Evolutionary conservation across 2,888 invertebrate genomes (phyloP), one percentile per base, ranked within the genome.

Genomic region (Spodoptera picta): DNA sequence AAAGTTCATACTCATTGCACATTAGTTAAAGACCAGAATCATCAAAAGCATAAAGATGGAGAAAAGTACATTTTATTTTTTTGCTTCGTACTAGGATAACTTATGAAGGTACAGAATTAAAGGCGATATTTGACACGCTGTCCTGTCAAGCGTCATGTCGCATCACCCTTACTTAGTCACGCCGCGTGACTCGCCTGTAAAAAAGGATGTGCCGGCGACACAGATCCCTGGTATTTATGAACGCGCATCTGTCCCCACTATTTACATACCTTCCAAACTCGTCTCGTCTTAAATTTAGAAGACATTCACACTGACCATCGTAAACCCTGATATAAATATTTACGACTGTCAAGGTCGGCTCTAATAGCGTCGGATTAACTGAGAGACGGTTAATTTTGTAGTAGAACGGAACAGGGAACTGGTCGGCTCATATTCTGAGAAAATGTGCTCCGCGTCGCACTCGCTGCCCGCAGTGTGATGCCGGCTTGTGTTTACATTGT

Each of bases 301-400:
- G 89, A 87, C 89, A 90, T 91, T 91, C 89, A 91, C 90, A 89
- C 85, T 89, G 88, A 88, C 84, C 88, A 87, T 84, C 87, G 86
- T 87, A 83, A 84, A 83, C 81, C 67, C 79, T 77, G 87, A 84
- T 89, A 87, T 87, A 90, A 89, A 90, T 89, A 87, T 90, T 90
- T 89, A 88, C 83, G 81, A 86, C 80, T 86, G 85, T 85, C 91
- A 92, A 92, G 92, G 92, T 86, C 83, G 79, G 63, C 70, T 81
- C 85, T 87, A 87, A 86, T 87, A 88, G 86, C 74, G 83, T 73
- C 75, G 78, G 83, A 87, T 87, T 88, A 87, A 85, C 79, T 70
- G 81, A 60, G 83, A 79, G 73, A 71, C 65, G 80, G 79, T 85
- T 83, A 82, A 85, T 83, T 84, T 77, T 77, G 77, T 84, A 77